These are phyloP conservation scores for Neopipo cinnamomea DNA, from an alignment of 2,113 vertebrate species.

Conservation along the genomic window DNA sequence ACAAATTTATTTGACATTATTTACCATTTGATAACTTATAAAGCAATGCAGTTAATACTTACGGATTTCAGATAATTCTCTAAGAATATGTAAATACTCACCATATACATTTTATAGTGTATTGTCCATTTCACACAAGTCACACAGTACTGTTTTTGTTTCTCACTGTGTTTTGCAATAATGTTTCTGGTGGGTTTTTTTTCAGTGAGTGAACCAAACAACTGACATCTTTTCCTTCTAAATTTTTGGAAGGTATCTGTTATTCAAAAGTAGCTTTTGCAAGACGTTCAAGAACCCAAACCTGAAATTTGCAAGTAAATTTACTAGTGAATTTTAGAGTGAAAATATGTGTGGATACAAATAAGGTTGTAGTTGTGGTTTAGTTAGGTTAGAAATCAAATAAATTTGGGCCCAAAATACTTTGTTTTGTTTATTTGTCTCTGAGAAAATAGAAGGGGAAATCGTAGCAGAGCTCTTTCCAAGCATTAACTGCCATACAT, in stretches of 20 bases:
- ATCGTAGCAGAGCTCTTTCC: not conserved
- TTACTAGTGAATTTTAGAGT: not conserved
- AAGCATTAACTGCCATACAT: not conserved
- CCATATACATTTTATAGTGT: not conserved
- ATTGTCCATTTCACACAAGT: not conserved
- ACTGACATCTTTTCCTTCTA: not conserved
- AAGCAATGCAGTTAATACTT: not conserved
- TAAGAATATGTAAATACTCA: not conserved
- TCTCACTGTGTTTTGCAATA: not conserved
- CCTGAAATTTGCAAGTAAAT: not conserved
- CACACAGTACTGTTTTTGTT: not conserved
- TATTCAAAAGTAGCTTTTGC: not conserved
- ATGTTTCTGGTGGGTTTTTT: not conserved
- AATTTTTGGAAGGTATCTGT: not conserved
- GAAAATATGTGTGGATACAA: not conserved
- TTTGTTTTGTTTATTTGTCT: not conserved
- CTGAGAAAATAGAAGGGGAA: not conserved
- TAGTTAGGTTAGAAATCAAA: not conserved
- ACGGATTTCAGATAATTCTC: not conserved
- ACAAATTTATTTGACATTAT: not conserved
- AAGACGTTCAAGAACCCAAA: not conserved
- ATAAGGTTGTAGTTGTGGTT: not conserved
- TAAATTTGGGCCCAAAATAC: not conserved
- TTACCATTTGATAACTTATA: not conserved
- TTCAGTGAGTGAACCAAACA: not conserved